Percentiles rank a stretch among this genome's conserved stretches.
Conservation (phyloP, 2,113 vertebrate species). For the Psettodes erumei region DNA sequence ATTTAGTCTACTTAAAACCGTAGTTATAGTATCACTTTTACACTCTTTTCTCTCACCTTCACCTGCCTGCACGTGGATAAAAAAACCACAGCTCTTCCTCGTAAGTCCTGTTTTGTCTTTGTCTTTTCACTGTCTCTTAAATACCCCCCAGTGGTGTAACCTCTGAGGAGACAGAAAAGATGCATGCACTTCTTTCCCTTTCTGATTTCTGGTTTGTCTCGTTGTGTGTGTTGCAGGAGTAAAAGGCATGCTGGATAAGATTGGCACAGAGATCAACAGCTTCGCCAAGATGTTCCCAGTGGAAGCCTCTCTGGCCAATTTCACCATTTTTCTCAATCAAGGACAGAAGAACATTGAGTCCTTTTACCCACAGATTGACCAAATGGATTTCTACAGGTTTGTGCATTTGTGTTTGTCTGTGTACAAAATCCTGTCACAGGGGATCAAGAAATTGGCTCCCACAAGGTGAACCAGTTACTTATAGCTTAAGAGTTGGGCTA, state of each 20-base stretch:
- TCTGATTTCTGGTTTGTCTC: neutral
- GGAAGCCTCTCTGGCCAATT: constrained; percentile 82
- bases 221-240: constrained; percentile 83
- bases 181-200: neutral
- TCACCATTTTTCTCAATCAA: constrained; percentile 82
- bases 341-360: constrained; percentile 82
- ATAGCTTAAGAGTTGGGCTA: too few relatives aligned
- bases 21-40: constrained; percentile 13
- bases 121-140: neutral
- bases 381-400: constrained; percentile 93
- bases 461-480: neutral
- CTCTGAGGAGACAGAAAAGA: neutral
- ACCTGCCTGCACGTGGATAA: constrained; percentile 25
- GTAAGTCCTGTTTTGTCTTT: constrained; percentile 70
- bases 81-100: constrained; percentile 77
- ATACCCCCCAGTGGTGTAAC: neutral
- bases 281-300: constrained; percentile 85
- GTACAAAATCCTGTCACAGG: neutral
- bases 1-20: neutral
- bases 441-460: neutral
- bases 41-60: constrained; percentile 30
- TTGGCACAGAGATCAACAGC: constrained; percentile 82
- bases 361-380: constrained; percentile 86
- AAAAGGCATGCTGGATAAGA: constrained; percentile 86
- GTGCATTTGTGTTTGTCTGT: constrained; percentile 20